Percentiles rank a stretch among this genome's conserved stretches.
Evolutionary conservation across 2,888 invertebrate genomes (phyloP).

Genomic region (Protodeltote pygarga): DNA sequence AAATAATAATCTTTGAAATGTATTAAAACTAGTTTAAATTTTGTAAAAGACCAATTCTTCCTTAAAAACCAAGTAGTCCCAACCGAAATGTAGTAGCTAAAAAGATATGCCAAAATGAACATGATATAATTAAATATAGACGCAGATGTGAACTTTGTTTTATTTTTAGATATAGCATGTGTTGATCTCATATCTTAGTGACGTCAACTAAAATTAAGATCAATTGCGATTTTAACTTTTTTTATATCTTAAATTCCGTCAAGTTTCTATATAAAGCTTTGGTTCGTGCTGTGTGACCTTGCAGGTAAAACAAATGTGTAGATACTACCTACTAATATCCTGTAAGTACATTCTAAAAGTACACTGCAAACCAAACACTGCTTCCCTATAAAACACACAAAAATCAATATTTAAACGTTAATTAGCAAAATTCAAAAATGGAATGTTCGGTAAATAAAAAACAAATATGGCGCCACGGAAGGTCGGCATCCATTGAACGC

Average conservation of each 20-base stretch:
- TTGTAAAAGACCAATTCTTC: too few relatives aligned
- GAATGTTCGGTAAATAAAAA: conserved; percentile 40
- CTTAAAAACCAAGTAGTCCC: too few relatives aligned
- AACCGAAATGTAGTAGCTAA: too few relatives aligned
- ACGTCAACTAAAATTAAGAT: too few relatives aligned
- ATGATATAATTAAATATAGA: too few relatives aligned
- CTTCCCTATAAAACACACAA: background rate
- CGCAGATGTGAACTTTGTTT: too few relatives aligned
- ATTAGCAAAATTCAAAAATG: conserved; percentile 37
- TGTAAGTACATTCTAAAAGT: background rate
- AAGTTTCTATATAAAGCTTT: conserved; percentile 3
- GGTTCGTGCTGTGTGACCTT: conserved; percentile 10
- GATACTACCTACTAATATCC: background rate
- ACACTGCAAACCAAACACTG: background rate
- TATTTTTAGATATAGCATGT: too few relatives aligned
- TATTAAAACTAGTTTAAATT: too few relatives aligned
- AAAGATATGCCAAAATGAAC: too few relatives aligned
- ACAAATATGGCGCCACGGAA: conserved; percentile 54
- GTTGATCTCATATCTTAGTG: too few relatives aligned
- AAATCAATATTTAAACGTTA: conserved; percentile 14
- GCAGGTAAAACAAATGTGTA: background rate
- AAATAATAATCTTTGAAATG: too few relatives aligned
- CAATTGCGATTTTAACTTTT: background rate
- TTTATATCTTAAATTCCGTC: conserved; percentile 15
- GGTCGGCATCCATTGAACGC: conserved; percentile 54